Base-by-base conservation (phyloP, 23 tunicate species). In the Styela clava region DNA sequence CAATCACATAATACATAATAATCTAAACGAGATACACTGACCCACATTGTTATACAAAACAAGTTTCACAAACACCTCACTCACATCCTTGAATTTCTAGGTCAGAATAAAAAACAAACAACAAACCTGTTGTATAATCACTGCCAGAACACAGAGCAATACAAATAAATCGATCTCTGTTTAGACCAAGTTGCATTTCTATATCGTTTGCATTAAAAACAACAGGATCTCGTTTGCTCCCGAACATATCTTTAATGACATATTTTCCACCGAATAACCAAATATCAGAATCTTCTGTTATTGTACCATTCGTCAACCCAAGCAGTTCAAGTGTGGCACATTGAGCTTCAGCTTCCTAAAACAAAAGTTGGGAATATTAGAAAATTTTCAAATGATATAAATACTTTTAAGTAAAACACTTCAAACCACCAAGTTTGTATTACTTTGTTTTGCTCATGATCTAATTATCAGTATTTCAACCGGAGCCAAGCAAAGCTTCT, bases 321-420 rank as follows among this genome's bases (percentile, higher is more conserved):
- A 68, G 33, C 0, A 28, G 24, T 81, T 93, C 87, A 24, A 93
- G 79, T 34, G 78, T 78, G n/a, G 98, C 98, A 73, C 98, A 93
- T 65, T 93, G 98, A 29, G 98, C 91, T 64, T 93, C 98, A 1
- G 98, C 98, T 74, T 93, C 98, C 88, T 44, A 12, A n/a, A n/a
- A n/a, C n/a, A n/a, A n/a, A n/a, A n/a, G n/a, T n/a, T n/a, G n/a
- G n/a, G n/a, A n/a, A n/a, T n/a, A n/a, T n/a, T n/a, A 83, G 62
- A 9, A 69, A 30, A 23, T 24, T 9, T 68, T 25, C 23, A 69
- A 68, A 29, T n/a, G 24, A n/a, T 26, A n/a, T 12, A 18, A 12
- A n/a, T 29, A 68, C 21, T 12, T n/a, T n/a, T n/a, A n/a, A n/a
- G n/a, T n/a, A n/a, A n/a, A n/a, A n/a, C n/a, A n/a, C n/a, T n/a